Percentiles rank a stretch among this genome's conserved stretches.
phyloP scores from a whole-genome alignment of 2,888 invertebrate genomes.

The Ethmia dodecea region DNA sequence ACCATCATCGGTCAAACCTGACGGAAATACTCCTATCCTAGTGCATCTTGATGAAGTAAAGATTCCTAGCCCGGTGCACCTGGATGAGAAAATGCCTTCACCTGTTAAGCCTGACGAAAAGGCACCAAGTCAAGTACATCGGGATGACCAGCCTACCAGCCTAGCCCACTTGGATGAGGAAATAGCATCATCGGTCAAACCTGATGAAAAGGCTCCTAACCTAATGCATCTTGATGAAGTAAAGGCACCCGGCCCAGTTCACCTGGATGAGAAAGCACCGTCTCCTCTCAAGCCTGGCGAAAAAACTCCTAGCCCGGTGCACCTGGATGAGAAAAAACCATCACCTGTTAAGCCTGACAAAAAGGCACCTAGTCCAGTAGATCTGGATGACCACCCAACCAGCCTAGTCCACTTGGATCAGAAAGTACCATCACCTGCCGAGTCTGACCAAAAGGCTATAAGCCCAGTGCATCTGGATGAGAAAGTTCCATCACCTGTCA shows the following conservation, averaged over 20 bases:
- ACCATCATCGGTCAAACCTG: conserved; percentile 3
- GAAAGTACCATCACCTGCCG: conserved; percentile 1
- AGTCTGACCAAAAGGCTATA: background rate
- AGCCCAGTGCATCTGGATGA: conserved; percentile 4
- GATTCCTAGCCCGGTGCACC: background rate
- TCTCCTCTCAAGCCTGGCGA: background rate
- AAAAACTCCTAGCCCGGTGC: background rate
- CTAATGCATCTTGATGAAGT: background rate
- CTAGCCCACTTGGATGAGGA: background rate
- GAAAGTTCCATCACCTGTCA: conserved; percentile 5
- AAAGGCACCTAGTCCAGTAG: conserved; percentile 4
- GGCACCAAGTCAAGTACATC: background rate
- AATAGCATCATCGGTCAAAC: background rate
- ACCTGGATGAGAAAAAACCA: conserved; percentile 1
- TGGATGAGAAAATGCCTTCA: background rate
- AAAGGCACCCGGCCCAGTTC: background rate
- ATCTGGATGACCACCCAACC: conserved; percentile 11
- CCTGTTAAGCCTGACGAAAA: background rate
- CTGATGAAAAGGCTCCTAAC: background rate
- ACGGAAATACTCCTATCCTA: conserved; percentile 12
- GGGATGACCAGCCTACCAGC: too few species aligned
- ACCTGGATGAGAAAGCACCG: background rate
- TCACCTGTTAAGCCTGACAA: conserved; percentile 6
- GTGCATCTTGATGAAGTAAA: conserved; percentile 4
- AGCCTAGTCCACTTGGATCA: too few species aligned